Conservation (phyloP, 2,888 invertebrate genomes). For the Xestia xanthographa region DNA sequence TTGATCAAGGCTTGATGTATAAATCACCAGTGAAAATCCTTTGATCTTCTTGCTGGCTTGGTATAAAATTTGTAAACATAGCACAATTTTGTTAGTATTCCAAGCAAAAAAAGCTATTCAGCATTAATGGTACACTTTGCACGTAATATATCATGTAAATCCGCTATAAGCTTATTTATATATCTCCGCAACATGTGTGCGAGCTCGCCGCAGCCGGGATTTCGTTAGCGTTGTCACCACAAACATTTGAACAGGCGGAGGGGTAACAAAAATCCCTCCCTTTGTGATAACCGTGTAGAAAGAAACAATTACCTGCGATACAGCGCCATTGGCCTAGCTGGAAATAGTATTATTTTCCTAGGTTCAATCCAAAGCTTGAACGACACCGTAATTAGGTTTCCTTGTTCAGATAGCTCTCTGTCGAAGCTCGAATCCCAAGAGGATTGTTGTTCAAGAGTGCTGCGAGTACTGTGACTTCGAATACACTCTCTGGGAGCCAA, state of each 20-base stretch:
- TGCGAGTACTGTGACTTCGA: constrained; percentile 26
- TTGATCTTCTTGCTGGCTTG: constrained; percentile 17
- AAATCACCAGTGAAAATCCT: constrained; percentile 14
- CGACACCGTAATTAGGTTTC: constrained; percentile 3
- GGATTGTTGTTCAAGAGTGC: constrained; percentile 27
- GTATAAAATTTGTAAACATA: constrained; percentile 41
- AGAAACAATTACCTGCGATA: constrained; percentile 59
- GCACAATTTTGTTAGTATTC: constrained; percentile 17
- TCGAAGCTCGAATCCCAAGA: neutral
- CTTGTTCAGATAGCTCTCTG: constrained; percentile 14
- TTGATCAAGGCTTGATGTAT: constrained; percentile 27
- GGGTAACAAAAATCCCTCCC: constrained; percentile 58
- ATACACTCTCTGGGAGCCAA: neutral
- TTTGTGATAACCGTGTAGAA: constrained; percentile 57
- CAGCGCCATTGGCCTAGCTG: constrained; percentile 9
- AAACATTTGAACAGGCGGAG: constrained; percentile 70
- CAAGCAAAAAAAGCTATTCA: constrained; percentile 53
- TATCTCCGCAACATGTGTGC: constrained; percentile 67
- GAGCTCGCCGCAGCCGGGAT: constrained; percentile 66
- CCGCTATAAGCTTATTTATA: constrained; percentile 70
- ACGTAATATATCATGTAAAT: constrained; percentile 69
- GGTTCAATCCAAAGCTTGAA: constrained; percentile 5
- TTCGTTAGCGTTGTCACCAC: constrained; percentile 68
- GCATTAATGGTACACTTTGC: constrained; percentile 62
- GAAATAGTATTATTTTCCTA: constrained; percentile 4